These are phyloP conservation scores for Oscheius sp. DNA, from an alignment of 2,888 invertebrate species.

Conservation along the genomic window DNA sequence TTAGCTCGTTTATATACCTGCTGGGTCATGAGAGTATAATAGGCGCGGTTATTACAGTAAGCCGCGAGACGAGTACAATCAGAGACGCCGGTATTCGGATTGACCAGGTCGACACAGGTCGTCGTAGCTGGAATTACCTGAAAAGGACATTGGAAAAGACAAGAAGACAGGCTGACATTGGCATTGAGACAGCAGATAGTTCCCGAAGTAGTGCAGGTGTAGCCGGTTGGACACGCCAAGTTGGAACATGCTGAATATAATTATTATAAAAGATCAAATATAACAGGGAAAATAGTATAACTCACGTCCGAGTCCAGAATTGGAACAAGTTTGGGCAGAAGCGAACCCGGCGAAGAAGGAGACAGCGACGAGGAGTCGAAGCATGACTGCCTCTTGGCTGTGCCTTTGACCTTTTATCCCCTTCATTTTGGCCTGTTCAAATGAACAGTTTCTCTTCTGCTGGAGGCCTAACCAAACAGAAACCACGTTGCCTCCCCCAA, in stretches of 20 bases:
- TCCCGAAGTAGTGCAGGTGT: conserved; percentile 37
- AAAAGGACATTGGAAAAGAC: background rate
- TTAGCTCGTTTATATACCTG: background rate
- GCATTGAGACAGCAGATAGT: conserved; percentile 17
- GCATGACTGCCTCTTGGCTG: background rate
- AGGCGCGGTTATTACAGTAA: conserved; percentile 18
- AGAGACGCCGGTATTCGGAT: conserved; percentile 15
- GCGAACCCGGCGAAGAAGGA: background rate
- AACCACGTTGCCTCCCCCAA: background rate
- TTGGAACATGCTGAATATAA: conserved; percentile 51
- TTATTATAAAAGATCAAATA: too few relatives aligned
- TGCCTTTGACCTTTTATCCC: background rate
- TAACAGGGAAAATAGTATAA: background rate
- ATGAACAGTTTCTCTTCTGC: background rate
- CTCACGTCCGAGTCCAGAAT: conserved; percentile 4
- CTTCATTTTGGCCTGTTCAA: background rate
- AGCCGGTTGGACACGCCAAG: conserved; percentile 68
- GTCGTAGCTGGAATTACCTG: background rate
- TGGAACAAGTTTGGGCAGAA: conserved; percentile 11
- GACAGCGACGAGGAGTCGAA: background rate
- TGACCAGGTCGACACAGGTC: conserved; percentile 9
- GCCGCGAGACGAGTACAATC: conserved; percentile 11
- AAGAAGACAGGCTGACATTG: background rate
- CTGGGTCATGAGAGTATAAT: background rate
- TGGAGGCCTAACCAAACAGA: too few relatives aligned